A percentile compares a stretch with the other conserved stretches of the same genome.
Conservation (phyloP, 2,888 invertebrate genomes). For the Sussaba pulchella region DNA sequence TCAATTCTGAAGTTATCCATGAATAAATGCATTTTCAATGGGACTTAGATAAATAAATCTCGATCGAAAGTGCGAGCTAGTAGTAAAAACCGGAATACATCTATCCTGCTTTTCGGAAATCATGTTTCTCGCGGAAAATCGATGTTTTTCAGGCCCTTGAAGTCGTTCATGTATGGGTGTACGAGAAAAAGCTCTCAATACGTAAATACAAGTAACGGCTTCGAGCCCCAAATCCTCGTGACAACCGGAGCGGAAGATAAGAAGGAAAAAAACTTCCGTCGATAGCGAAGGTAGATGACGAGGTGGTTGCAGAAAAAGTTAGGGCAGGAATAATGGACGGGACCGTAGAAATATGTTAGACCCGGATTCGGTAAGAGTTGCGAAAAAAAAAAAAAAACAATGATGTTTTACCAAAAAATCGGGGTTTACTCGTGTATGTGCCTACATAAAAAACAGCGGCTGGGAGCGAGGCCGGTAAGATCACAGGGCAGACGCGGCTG, state of each 20-base stretch:
- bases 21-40: slow-evolving; percentile 38
- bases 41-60: slow-evolving; percentile 30
- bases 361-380: too few relatives aligned
- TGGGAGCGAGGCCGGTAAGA: not conserved
- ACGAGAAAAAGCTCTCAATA: slow-evolving; percentile 28
- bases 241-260: not conserved
- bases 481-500: not conserved
- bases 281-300: not conserved
- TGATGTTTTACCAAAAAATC: slow-evolving; percentile 4
- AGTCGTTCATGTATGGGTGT: slow-evolving; percentile 17
- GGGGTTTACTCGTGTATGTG: not conserved
- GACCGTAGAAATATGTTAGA: slow-evolving; percentile 1
- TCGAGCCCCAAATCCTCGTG: not conserved
- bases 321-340: not conserved
- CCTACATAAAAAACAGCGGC: not conserved
- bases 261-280: not conserved
- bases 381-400: not conserved
- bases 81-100: not conserved
- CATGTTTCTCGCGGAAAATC: slow-evolving; percentile 33
- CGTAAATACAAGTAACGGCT: slow-evolving; percentile 41
- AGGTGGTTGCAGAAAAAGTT: not conserved
- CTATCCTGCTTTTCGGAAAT: slow-evolving; percentile 31
- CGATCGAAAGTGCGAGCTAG: not conserved
- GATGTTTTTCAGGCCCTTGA: not conserved
- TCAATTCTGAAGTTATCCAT: slow-evolving; percentile 10